These are phyloP conservation scores for Seriola rivoliana DNA, from an alignment of 2,113 vertebrate genomes.

Conservation along the genomic window DNA sequence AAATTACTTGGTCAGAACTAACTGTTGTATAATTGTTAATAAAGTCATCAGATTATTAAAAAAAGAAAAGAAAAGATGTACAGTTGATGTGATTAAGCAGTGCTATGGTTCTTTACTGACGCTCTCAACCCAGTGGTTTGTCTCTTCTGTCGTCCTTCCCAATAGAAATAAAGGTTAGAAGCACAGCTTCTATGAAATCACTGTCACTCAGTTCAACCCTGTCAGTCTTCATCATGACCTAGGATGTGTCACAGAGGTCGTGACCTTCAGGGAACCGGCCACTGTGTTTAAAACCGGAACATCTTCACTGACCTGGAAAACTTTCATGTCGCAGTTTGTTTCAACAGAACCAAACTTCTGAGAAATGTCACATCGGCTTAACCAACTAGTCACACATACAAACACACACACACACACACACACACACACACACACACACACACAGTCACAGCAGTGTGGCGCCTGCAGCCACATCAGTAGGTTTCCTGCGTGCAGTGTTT, in stretches of 20 bases:
- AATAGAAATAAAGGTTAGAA: background rate
- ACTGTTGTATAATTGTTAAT: too few species aligned
- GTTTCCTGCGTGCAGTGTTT: constrained; percentile 16
- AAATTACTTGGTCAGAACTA: too few species aligned
- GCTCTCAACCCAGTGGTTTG: background rate
- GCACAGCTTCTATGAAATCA: constrained; percentile 3
- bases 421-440: background rate
- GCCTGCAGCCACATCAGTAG: constrained; percentile 40
- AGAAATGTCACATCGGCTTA: constrained; percentile 63
- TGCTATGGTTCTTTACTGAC: background rate
- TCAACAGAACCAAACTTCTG: constrained; percentile 46
- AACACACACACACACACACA: background rate
- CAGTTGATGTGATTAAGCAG: background rate
- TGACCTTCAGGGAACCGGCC: constrained; percentile 30
- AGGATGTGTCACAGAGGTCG: constrained; percentile 23
- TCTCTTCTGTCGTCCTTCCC: constrained; percentile 9
- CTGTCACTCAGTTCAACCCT: constrained; percentile 9
- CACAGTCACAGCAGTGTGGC: background rate
- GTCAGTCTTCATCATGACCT: constrained; percentile 45
- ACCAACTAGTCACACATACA: constrained; percentile 5
- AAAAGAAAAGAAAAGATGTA: too few species aligned
- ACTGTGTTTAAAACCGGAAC: constrained; percentile 7
- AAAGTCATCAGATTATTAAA: background rate
- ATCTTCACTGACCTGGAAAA: constrained; percentile 67
- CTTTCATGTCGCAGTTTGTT: constrained; percentile 21